A percentile compares a stretch with the other conserved stretches of the same genome.
Conservation (phyloP, 2,797 vertebrate species). For the Karalla daura region DNA sequence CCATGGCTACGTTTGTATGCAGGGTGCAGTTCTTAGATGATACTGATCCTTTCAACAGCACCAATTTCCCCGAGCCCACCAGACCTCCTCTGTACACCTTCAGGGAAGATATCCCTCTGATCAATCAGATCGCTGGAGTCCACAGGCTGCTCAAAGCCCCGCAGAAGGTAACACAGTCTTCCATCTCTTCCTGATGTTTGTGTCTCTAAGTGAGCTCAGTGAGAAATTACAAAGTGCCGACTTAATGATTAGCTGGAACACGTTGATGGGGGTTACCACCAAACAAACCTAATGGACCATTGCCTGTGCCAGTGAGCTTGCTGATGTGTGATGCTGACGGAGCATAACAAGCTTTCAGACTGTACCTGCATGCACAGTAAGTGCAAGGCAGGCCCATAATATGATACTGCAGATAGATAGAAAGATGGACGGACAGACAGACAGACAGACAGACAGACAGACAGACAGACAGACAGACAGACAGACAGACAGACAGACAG, state of each 20-base stretch:
- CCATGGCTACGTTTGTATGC: conserved; percentile 91
- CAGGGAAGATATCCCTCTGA: conserved; percentile 91
- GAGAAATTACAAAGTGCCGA: background rate
- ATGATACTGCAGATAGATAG: conserved; percentile 38
- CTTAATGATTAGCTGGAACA: conserved; percentile 56
- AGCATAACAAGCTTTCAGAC: conserved; percentile 35
- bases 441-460: too few relatives aligned
- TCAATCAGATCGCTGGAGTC: conserved; percentile 91
- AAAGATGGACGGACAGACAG: too few relatives aligned
- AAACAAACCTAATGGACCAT: conserved; percentile 52
- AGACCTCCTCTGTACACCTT: conserved; percentile 91
- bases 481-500: too few relatives aligned
- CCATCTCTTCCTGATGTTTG: background rate
- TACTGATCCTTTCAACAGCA: conserved; percentile 96
- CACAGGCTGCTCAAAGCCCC: conserved; percentile 92
- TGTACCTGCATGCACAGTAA: conserved; percentile 14
- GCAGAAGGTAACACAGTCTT: conserved; percentile 86
- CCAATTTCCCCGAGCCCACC: conserved; percentile 94
- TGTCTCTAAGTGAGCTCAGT: conserved; percentile 11
- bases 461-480: too few relatives aligned
- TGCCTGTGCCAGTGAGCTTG: conserved; percentile 26
- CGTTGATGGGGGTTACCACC: conserved; percentile 49
- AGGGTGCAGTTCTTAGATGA: conserved; percentile 96
- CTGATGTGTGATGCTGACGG: conserved; percentile 53
- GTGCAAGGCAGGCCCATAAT: conserved; percentile 22